Base-by-base conservation (phyloP, 2,113 vertebrate genomes). In the Pagrus major region DNA sequence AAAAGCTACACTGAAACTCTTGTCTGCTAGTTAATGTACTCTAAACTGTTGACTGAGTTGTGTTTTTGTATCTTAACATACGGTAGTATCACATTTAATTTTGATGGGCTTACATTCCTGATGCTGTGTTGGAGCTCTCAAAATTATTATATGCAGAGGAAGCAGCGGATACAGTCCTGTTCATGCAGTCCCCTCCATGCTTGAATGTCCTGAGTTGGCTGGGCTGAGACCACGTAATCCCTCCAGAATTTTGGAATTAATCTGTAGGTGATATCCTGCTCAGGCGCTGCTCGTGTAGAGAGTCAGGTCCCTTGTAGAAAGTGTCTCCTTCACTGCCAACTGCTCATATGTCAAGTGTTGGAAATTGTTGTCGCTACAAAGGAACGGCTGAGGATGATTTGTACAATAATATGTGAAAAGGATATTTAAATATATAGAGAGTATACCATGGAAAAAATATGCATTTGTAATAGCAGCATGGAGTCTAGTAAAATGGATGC, bases 201-300 rank as follows among this genome's bases (percentile, higher is more conserved):
- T 55, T 33, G 23, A 8, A 60, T 41, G 64, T 73, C 69, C 47
- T 41, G 60, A 69, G 47, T 63, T 47, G 51, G 68, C 72, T n/a
- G 72, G 52, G 51, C 69, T 21, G 31, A 69, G 35, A 44, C 20
- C 11, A 1, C 33, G 49, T 72, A 87, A 83, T 80, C 69, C 79
- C 56, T 58, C n/a, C 47, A 72, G 63, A 76, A 58, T 80, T 69
- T 42, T 39, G 27, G 52, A 71, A 44, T 59, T 46, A 81, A 60
- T 71, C 64, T 74, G 74, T 42, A 49, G 77, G 47, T 69, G 54
- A 86, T 54, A 56, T 80, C 12, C 71, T 54, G 58, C 67, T 82
- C 66, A 47, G 65, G 52, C 63, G 12, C 67, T 37, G 71, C 37
- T 71, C 66, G 15, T 14, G 27, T 16, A 59, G n/a, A 64, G 29